Base-by-base conservation (phyloP, 2,113 vertebrate species). In the Gymnocephalus cernua region DNA sequence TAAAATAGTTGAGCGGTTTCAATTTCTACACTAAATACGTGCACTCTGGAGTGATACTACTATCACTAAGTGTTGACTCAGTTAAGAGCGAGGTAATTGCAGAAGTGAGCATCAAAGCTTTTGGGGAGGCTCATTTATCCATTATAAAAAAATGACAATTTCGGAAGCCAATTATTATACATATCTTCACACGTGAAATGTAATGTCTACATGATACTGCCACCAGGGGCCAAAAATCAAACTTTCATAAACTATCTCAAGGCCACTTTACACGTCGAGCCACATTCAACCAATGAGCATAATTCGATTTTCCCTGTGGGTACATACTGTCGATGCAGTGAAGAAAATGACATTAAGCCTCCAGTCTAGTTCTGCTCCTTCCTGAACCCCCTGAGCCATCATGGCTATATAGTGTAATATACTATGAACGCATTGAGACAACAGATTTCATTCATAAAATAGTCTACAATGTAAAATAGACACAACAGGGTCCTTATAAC, bases 381-480 rank as follows among this genome's bases (percentile, higher is more conserved):
- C 13, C 18, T 21, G 12, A 50, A 54, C 4, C 13, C 21, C 10
- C 4, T 25, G 25, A 44, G n/a, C 7, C 12, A 61, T 13, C 0
- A 0, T 29, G 47, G 3, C 14, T 13, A 32, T 23, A 32, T 9
- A 25, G 3, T 62, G 14, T 35, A 25, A 63, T n/a, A 19, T 32
- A 57, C 0, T 25, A 4, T 16, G 9, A 35, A 29, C 1, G 19
- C 25, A 58, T 2, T 38, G 13, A 41, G n/a, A n/a, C n/a, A 54
- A 47, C 4, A 41, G 6, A 11, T 57, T 65, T 57, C 53, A 77
- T 38, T 77, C 41, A 79, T 53, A 66, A 65, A 69, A 50, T 23
- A 21, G 27, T 21, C 25, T 18, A 35, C 32, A 44, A 16, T 56
- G 16, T 32, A 29, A 12, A 27, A 45, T 5, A 61, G 25, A 56